Base-by-base conservation (phyloP, 2,888 invertebrate species). In the Thumatha senex region DNA sequence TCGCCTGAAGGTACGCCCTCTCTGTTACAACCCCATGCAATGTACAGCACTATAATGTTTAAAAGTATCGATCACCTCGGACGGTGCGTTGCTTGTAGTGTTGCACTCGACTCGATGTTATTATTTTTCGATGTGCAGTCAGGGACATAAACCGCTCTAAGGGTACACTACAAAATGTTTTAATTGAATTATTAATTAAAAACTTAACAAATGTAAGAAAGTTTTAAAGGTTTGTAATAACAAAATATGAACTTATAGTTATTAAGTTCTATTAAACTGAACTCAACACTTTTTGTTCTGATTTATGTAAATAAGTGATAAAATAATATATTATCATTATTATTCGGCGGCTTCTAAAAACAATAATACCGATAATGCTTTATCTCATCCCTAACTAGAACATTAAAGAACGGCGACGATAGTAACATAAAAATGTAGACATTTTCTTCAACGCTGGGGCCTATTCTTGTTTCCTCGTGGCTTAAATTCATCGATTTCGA, bases 401-500 rank as follows among this genome's bases (percentile, higher is more conserved):
- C 60, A 66, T 54, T 53, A 58, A 31, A 48, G 61, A 59, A 65
- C 61, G 61, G 53, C 67, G 61, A 63, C 68, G 60, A 74, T 64
- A 67, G 74, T 78, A 74, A 76, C 79, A 78, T 76, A 78, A 75
- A 78, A 80, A 81, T 82, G 79, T 84, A 83, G 82, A 81, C 83
- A 83, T 82, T 83, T 80, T 77, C 78, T 76, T 78, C 79, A 66
- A 74, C 71, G 69, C 63, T 68, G 67, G 48, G 67, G 56, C 51
- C 40, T 40, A 50, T 51, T 49, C 48, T 56, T 49, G 53, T 56
- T 61, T 69, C 64, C 72, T 75, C 61, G 70, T 54, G 58, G 62
- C 50, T 64, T 56, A 74, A 72, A 74, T 72, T 67, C 82, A 86
- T 88, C 86, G 84, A 84, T 86, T 82, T 77, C 70, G 70, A 86